A percentile compares a stretch with the other conserved stretches of the same genome.
phyloP scores from a whole-genome alignment of 2,113 vertebrate genomes.

The Ranitomeya variabilis region DNA sequence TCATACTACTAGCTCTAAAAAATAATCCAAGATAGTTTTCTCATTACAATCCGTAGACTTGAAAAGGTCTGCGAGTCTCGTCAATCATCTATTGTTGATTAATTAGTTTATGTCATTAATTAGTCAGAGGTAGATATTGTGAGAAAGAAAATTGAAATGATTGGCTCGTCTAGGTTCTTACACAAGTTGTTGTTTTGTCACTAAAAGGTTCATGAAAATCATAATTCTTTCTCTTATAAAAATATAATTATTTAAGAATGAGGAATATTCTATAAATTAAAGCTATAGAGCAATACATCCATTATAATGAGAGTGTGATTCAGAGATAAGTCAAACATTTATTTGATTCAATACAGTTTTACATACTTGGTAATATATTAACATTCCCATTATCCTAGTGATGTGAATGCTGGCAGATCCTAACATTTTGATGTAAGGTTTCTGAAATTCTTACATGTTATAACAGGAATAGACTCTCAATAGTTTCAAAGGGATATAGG shows the following conservation, averaged over 20 bases:
- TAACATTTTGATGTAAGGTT: constrained; percentile 40
- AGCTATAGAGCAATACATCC: not conserved
- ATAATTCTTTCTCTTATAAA: not conserved
- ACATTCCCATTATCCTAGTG: not conserved
- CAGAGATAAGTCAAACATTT: not conserved
- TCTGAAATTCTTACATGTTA: constrained; percentile 27
- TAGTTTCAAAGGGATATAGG: constrained; percentile 35
- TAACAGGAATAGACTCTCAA: constrained; percentile 25
- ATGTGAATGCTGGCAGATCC: not conserved
- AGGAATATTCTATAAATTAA: not conserved
- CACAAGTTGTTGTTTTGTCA: not conserved
- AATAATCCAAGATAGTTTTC: no score
- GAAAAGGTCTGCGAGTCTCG: no score
- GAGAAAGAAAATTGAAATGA: no score
- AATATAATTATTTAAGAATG: not conserved
- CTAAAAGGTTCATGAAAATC: no score
- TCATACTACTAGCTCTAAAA: no score
- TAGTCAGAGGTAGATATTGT: no score
- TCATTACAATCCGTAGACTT: no score
- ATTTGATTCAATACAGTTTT: not conserved
- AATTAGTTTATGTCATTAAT: no score
- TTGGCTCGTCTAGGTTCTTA: not conserved
- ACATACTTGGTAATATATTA: not conserved
- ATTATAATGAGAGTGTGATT: not conserved
- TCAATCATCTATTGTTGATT: no score